phyloP scores from a whole-genome alignment of 2,113 vertebrate species.

The Hippocampus zosterae region DNA sequence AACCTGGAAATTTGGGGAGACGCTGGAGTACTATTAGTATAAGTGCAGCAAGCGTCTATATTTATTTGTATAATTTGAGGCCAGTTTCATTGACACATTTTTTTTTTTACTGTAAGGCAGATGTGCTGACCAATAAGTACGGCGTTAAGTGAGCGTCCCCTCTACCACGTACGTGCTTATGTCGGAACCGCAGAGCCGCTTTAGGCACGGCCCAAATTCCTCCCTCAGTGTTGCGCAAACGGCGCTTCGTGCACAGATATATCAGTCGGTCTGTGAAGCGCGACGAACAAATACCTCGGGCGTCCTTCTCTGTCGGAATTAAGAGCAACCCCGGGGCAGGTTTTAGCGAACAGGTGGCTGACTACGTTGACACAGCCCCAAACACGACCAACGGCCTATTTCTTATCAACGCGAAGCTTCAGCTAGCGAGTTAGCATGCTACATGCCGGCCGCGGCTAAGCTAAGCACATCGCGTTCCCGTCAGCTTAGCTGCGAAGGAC shows the following conservation, averaged over 20 bases:
- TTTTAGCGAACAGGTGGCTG: not conserved
- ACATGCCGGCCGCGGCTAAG: not conserved
- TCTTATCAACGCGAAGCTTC: slow-evolving; percentile 5
- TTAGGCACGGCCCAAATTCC: not conserved
- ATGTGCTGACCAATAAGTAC: too few species aligned
- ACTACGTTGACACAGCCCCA: not conserved
- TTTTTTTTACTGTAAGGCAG: too few species aligned
- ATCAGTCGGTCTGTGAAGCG: not conserved
- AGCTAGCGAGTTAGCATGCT: slow-evolving; percentile 16
- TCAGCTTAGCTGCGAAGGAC: not conserved
- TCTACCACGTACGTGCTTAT: not conserved
- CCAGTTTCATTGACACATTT: too few species aligned
- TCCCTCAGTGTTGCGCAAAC: not conserved
- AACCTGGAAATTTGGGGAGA: too few species aligned
- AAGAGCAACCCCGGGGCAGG: not conserved
- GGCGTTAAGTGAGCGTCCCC: too few species aligned
- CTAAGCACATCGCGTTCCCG: not conserved
- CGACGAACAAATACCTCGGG: not conserved
- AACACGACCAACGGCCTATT: slow-evolving; percentile 12
- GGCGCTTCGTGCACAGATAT: not conserved
- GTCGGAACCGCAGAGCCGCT: too few species aligned
- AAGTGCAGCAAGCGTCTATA: too few species aligned
- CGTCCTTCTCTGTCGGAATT: not conserved
- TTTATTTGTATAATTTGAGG: too few species aligned
- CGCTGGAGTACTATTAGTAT: too few species aligned